These are phyloP conservation scores for Gadopsis bispinosus DNA, from an alignment of 2,797 vertebrate genomes.

Conservation along the genomic window DNA sequence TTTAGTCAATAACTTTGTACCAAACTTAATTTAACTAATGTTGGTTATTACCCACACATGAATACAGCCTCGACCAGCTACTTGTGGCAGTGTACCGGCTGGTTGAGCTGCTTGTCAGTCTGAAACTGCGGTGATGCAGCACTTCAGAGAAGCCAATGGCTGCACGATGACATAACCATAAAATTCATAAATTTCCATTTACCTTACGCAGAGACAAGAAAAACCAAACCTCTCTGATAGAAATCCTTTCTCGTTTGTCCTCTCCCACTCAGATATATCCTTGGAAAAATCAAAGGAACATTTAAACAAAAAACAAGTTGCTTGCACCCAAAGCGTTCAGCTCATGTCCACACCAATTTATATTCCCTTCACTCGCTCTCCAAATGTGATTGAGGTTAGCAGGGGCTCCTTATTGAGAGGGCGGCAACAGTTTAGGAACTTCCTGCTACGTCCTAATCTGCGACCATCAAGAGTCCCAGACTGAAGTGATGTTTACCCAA, in stretches of 20 bases:
- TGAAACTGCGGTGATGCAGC: background rate
- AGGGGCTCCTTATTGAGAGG: conserved; percentile 39
- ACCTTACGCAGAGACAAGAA: background rate
- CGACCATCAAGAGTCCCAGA: conserved; percentile 50
- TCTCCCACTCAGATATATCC: background rate
- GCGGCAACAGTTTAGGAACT: conserved; percentile 69
- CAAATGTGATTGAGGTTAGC: conserved; percentile 21
- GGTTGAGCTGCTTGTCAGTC: background rate
- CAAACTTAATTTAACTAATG: too few relatives aligned
- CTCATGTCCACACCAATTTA: background rate
- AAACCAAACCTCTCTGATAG: background rate
- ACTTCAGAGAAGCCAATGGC: background rate
- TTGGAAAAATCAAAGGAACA: background rate
- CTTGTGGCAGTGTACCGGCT: background rate
- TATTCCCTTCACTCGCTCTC: background rate
- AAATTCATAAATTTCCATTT: too few relatives aligned
- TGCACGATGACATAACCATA: background rate
- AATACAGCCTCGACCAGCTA: background rate
- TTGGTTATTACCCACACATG: background rate
- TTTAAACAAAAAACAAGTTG: background rate
- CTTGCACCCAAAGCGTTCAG: background rate
- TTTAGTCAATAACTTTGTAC: background rate
- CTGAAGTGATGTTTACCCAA: conserved; percentile 67
- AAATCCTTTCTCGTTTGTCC: background rate
- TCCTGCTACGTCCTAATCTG: conserved; percentile 72